Evolutionary conservation across 2,888 invertebrate species (phyloP).

Genomic region (Dione juno): DNA sequence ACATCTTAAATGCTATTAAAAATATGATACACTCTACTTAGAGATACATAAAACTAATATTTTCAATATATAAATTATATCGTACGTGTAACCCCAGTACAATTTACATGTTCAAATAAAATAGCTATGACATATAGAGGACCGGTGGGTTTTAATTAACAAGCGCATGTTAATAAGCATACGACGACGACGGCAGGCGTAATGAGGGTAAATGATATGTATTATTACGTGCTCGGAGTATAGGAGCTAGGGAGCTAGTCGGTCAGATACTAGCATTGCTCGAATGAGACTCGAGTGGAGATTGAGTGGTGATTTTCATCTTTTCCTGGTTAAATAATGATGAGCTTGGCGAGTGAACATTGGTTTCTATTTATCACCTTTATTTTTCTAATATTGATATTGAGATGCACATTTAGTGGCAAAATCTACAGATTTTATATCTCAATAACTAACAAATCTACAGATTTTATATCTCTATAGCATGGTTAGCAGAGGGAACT

Average conservation of each 20-base stretch:
- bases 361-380: too few relatives aligned
- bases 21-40: too few relatives aligned
- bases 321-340: too few relatives aligned
- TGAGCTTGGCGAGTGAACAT: too few relatives aligned
- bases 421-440: too few relatives aligned
- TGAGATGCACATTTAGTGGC: too few relatives aligned
- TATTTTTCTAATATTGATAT: too few relatives aligned
- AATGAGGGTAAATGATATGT: conserved; percentile 45
- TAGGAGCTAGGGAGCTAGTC: conserved; percentile 1
- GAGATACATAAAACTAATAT: not conserved
- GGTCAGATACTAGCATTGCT: conserved; percentile 17
- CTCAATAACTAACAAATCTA: too few relatives aligned
- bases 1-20: too few relatives aligned
- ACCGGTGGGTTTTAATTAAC: conserved; percentile 43
- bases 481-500: too few relatives aligned
- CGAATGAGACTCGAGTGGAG: not conserved
- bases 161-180: conserved; percentile 45
- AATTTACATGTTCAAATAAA: conserved; percentile 37
- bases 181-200: conserved; percentile 29
- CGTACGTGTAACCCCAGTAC: conserved; percentile 8
- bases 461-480: too few relatives aligned
- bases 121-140: conserved; percentile 38
- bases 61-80: not conserved
- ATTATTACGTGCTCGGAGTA: conserved; percentile 30
- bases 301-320: not conserved